phyloP scores from a whole-genome alignment of 2,888 invertebrate species.

The Noctua janthina region DNA sequence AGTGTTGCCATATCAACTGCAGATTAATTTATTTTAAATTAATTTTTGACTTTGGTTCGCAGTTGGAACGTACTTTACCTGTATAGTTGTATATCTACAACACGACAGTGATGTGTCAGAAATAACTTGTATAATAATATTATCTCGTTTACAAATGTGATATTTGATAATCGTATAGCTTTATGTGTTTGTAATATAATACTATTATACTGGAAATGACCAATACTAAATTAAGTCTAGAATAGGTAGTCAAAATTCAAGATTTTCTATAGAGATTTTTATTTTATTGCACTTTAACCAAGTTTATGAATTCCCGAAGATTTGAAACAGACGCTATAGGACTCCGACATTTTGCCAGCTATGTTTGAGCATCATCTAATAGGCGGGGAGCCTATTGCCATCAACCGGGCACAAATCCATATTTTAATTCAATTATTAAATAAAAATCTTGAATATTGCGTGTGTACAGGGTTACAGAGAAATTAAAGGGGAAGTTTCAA shows the following conservation, averaged over 20 bases:
- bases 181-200: constrained; percentile 45
- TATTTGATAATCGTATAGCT: constrained; percentile 56
- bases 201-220: constrained; percentile 58
- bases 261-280: not conserved
- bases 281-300: too few species aligned
- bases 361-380: not conserved
- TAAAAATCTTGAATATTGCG: constrained; percentile 10
- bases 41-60: not conserved
- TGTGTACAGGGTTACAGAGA: not conserved
- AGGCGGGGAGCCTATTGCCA: not conserved
- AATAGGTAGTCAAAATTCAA: not conserved
- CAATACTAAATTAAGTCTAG: constrained; percentile 58
- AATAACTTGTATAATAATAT: constrained; percentile 36
- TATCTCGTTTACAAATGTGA: constrained; percentile 63
- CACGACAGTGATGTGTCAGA: constrained; percentile 17
- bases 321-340: not conserved
- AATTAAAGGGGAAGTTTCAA: not conserved
- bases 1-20: not conserved
- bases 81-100: not conserved
- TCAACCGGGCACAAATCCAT: not conserved
- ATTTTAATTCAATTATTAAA: not conserved
- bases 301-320: not conserved
- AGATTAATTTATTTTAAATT: not conserved
- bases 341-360: not conserved
- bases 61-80: constrained; percentile 9